Conservation (phyloP, 2,797 vertebrate species). For the Eremophila alpestris region DNA sequence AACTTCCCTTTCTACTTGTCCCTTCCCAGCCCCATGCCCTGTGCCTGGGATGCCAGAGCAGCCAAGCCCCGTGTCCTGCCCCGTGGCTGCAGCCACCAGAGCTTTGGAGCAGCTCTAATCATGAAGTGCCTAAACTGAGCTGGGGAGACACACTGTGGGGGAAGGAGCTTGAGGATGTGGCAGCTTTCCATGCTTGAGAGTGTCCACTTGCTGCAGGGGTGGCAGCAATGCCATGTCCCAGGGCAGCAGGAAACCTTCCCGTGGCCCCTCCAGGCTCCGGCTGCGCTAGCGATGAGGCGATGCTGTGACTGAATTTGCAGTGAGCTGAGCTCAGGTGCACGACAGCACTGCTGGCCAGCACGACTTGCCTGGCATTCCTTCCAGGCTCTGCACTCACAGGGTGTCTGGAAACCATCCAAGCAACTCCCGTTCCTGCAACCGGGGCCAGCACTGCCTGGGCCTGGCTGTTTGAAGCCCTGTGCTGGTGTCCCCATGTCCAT, state of each 20-base stretch:
- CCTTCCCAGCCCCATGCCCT: neutral
- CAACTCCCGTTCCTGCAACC: neutral
- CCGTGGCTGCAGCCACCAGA: neutral
- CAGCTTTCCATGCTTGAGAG: neutral
- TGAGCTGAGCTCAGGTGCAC: neutral
- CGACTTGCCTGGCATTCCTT: neutral
- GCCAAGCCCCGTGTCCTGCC: neutral
- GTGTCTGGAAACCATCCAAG: neutral
- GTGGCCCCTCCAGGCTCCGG: neutral
- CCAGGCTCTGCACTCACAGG: neutral
- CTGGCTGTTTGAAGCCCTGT: neutral
- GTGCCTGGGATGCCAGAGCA: neutral
- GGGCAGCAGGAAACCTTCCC: neutral
- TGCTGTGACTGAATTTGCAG: neutral
- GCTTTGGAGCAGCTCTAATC: neutral
- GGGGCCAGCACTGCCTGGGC: neutral
- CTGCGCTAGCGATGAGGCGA: neutral
- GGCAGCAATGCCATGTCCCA: neutral
- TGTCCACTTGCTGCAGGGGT: neutral
- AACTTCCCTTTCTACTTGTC: neutral
- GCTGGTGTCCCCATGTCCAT: neutral
- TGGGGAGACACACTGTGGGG: accelerated
- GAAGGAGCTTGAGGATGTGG: neutral
- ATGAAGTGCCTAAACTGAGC: accelerated
- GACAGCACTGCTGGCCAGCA: accelerated